Base-by-base conservation (phyloP, 1,140 invertebrate genomes). In the Aphaenogaster floridana region DNA sequence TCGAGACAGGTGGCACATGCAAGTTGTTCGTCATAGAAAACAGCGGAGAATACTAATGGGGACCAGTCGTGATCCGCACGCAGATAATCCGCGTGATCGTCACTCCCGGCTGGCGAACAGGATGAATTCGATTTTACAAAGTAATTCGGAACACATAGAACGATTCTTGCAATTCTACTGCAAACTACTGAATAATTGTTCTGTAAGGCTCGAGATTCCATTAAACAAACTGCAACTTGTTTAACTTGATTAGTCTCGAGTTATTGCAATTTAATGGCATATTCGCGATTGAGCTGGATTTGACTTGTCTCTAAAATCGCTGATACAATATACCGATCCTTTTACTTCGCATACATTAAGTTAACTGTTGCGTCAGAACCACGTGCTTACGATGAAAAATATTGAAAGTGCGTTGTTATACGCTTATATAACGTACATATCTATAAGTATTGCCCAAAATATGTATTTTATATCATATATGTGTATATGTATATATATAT, bases 371-470 rank as follows among this genome's bases (percentile, higher is more conserved):
- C 13, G 52, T 88, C n/a, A 34, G n/a, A 84, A 88, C 15, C 42
- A 79, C 61, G 89, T 93, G 90, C 84, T 90, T 90, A 84, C 21
- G 72, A 86, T 91, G 88, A 89, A 86, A 90, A 92, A 89, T 92
- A 92, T 91, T 81, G 88, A 92, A 90, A 92, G 90, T 92, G 92
- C 87, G 72, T 86, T 87, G 54, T 91, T 91, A 90, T 74, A 89
- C 69, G 77, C 69, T 54, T 86, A 80, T 91, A 89, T 87, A 78
- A 92, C 69, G 90, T 92, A 85, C 72, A 80, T 91, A 48, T 87
- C 64, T 86, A 89, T 89, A 90, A 92, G 80, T 91, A 91, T 92
- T 93, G 91, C 79, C 76, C 79, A 90, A 93, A 93, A 92, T 91
- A 93, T 93, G 79, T 71, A 52, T 91, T 88, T 77, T 64, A 42